Percentiles rank a stretch among this genome's conserved stretches.
Evolutionary conservation across 2,797 vertebrate genomes (phyloP).

Genomic region (Sebastes oblongus): DNA sequence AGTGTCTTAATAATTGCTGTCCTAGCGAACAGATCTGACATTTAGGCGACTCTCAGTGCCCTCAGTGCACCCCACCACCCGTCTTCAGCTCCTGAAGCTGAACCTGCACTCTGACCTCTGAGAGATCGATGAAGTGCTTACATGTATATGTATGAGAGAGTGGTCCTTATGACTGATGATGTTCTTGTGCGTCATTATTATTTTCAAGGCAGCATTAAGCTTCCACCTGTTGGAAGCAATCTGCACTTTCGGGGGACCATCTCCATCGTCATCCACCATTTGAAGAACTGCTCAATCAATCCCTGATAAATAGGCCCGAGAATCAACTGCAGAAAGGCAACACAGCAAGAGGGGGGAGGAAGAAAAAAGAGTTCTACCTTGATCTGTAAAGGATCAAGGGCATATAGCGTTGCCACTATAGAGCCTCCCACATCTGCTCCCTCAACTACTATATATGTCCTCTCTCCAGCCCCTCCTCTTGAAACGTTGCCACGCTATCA

Average conservation of each 20-base stretch:
- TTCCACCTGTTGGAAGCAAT: conserved; percentile 13
- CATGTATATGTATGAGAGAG: conserved; percentile 9
- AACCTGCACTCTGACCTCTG: conserved; percentile 4
- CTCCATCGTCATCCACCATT: neutral
- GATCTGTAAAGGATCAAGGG: conserved; percentile 51
- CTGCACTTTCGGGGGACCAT: neutral
- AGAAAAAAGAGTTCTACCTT: conserved; percentile 13
- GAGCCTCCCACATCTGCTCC: neutral
- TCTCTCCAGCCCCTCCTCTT: conserved; percentile 5
- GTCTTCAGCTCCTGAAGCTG: neutral
- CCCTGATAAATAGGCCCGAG: neutral
- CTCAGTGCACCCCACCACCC: too few relatives aligned
- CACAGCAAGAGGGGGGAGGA: neutral
- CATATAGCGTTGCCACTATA: neutral
- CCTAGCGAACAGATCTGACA: conserved; percentile 47
- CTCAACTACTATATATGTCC: neutral
- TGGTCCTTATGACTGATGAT: conserved; percentile 23
- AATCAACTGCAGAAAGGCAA: conserved; percentile 11
- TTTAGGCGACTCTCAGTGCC: conserved; percentile 25
- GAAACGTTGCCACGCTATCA: conserved; percentile 43
- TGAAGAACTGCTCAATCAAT: conserved; percentile 32
- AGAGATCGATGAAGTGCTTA: neutral
- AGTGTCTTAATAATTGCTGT: conserved; percentile 21
- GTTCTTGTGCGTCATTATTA: conserved; percentile 13
- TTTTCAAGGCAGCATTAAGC: conserved; percentile 7